A percentile compares a stretch with the other conserved stretches of the same genome.
These are phyloP conservation scores for Microplitis demolitor DNA, from an alignment of 1,140 invertebrate genomes.

Conservation along the genomic window DNA sequence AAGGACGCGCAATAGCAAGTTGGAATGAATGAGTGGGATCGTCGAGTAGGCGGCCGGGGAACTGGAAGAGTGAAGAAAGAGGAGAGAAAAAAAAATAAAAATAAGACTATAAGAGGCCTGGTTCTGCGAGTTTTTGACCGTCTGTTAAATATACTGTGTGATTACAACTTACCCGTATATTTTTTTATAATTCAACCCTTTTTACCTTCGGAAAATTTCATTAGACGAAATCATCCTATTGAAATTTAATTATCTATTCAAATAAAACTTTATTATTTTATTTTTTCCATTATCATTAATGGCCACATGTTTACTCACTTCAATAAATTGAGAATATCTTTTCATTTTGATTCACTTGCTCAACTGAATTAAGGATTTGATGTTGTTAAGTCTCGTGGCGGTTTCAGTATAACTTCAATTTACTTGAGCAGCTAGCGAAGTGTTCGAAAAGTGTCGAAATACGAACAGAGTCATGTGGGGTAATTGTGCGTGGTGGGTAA, in stretches of 20 bases:
- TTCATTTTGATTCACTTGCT: too few relatives aligned
- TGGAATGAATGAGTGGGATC: slow-evolving; percentile 43
- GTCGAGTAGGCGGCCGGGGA: slow-evolving; percentile 26
- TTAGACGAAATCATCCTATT: neutral
- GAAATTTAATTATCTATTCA: neutral
- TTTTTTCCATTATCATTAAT: too few relatives aligned
- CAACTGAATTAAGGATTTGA: too few relatives aligned
- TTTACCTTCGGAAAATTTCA: neutral
- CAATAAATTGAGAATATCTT: too few relatives aligned
- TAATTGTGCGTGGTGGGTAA: too few relatives aligned
- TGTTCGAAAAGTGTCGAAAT: too few relatives aligned
- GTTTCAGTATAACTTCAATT: too few relatives aligned
- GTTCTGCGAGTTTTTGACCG: slow-evolving; percentile 57
- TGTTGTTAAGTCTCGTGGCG: too few relatives aligned
- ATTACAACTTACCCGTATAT: slow-evolving; percentile 30
- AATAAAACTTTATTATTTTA: too few relatives aligned
- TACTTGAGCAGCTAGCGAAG: too few relatives aligned
- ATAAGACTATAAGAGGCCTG: slow-evolving; percentile 37
- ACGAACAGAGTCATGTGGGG: too few relatives aligned
- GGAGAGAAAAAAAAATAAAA: slow-evolving; percentile 37
- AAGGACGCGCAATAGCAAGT: slow-evolving; percentile 28
- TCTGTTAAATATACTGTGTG: slow-evolving; percentile 42
- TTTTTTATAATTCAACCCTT: neutral
- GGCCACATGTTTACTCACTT: too few relatives aligned
- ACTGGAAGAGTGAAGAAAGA: slow-evolving; percentile 24